These are phyloP conservation scores for Oscheius sp. DNA, from an alignment of 2,888 invertebrate genomes.

Conservation along the genomic window DNA sequence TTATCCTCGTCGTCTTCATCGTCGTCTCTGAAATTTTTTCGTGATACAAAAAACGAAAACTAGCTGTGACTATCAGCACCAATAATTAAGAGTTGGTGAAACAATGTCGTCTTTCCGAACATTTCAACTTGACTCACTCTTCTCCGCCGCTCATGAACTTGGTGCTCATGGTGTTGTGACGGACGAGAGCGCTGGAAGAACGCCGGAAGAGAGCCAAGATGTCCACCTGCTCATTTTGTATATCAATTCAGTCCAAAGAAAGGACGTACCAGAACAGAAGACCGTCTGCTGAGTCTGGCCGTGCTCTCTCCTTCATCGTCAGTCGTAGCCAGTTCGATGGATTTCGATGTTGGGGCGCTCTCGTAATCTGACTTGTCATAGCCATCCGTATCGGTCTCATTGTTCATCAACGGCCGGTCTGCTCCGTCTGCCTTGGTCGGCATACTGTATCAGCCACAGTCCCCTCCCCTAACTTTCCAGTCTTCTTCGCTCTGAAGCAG, in stretches of 20 bases:
- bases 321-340: constrained; percentile 45
- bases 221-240: constrained; percentile 40
- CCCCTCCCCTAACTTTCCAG: not conserved
- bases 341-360: constrained; percentile 54
- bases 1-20: constrained; percentile 61
- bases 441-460: constrained; percentile 19
- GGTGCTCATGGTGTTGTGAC: constrained; percentile 49
- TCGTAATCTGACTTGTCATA: constrained; percentile 37
- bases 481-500: not conserved
- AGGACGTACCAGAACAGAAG: constrained; percentile 52
- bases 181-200: constrained; percentile 63
- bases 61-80: no score
- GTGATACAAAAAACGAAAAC: not conserved
- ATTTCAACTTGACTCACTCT: constrained; percentile 43
- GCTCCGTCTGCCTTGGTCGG: constrained; percentile 30
- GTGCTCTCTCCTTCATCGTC: constrained; percentile 59
- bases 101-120: no score
- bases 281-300: constrained; percentile 53
- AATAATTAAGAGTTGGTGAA: no score
- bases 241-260: no score
- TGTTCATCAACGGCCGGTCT: constrained; percentile 30
- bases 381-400: constrained; percentile 25
- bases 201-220: constrained; percentile 71
- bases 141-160: constrained; percentile 48
- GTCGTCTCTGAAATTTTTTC: constrained; percentile 60